A percentile compares a stretch with the other conserved stretches of the same genome.
Evolutionary conservation across 1,140 invertebrate genomes (phyloP).

Genomic region (Drosophila quadrilineata): DNA sequence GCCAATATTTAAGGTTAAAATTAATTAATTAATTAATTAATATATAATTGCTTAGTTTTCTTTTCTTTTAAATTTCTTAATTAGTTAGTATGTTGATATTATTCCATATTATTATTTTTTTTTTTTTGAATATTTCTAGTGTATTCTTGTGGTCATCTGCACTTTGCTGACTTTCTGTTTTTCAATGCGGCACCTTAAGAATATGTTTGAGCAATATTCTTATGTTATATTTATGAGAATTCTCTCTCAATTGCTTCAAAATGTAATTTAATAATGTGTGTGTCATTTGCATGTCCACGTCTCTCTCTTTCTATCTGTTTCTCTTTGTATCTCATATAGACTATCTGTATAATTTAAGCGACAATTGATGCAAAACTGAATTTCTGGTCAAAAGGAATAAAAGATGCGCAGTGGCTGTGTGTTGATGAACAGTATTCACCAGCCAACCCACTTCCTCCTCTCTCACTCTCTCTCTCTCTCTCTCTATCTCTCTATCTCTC

Average conservation of each 20-base stretch:
- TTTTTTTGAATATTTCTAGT: background rate
- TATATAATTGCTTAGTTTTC: too few relatives aligned
- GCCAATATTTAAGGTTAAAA: too few relatives aligned
- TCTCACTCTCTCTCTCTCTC: background rate
- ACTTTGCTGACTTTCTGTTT: too few relatives aligned
- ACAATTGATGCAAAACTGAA: slow-evolving; percentile 72
- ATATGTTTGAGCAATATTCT: slow-evolving; percentile 17
- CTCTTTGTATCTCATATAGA: too few relatives aligned
- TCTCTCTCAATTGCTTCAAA: slow-evolving; percentile 13
- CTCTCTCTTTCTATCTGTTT: slow-evolving; percentile 16
- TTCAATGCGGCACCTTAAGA: too few relatives aligned
- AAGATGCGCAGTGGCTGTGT: slow-evolving; percentile 22
- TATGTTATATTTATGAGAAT: too few relatives aligned
- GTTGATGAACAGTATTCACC: slow-evolving; percentile 13
- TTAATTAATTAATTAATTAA: too few relatives aligned
- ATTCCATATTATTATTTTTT: too few relatives aligned
- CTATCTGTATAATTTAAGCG: slow-evolving; percentile 76
- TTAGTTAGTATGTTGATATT: too few relatives aligned
- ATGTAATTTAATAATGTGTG: slow-evolving; percentile 55
- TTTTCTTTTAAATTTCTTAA: too few relatives aligned
- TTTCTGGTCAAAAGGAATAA: slow-evolving; percentile 50
- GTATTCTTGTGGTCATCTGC: too few relatives aligned
- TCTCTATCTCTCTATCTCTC: too few relatives aligned
- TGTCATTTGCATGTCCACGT: slow-evolving; percentile 5
- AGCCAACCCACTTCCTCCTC: background rate